Evolutionary conservation across 1,140 invertebrate species (phyloP).

Genomic region (Drosophila serrata): DNA sequence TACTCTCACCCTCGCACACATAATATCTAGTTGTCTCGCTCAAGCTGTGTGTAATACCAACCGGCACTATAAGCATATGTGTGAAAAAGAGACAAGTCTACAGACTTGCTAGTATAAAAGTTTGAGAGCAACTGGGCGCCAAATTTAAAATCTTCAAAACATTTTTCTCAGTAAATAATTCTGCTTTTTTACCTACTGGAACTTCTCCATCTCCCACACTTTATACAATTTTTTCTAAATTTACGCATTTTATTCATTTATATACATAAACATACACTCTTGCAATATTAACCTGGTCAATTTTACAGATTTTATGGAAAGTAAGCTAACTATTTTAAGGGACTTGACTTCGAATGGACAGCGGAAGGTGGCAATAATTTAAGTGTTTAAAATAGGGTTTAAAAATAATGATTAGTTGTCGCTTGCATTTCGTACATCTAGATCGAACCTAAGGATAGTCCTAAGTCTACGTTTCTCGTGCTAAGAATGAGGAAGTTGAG

Average conservation of each 20-base stretch:
- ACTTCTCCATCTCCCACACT: background rate
- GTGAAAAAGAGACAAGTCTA: conserved; percentile 7
- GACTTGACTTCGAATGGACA: conserved; percentile 54
- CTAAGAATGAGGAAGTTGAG: conserved; percentile 18
- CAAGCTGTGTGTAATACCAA: background rate
- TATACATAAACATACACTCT: conserved; percentile 59
- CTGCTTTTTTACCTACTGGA: background rate
- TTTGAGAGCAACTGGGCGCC: conserved; percentile 35
- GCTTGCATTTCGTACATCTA: conserved; percentile 56
- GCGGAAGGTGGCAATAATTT: conserved; percentile 59
- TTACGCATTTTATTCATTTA: conserved; percentile 54
- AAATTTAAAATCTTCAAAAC: background rate
- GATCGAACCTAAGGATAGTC: conserved; percentile 27
- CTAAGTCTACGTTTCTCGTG: conserved; percentile 61
- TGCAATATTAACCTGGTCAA: conserved; percentile 28
- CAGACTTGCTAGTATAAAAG: background rate
- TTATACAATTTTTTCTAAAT: background rate
- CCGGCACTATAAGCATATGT: fast-evolving
- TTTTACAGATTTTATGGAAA: conserved; percentile 30
- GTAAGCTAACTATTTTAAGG: conserved; percentile 46
- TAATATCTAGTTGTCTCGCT: background rate
- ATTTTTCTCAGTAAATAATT: too few species aligned
- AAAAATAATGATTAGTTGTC: conserved; percentile 77
- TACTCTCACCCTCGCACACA: background rate
- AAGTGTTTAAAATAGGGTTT: conserved; percentile 43